Conservation (phyloP, 1,140 invertebrate genomes). For the Helicoverpa zea region DNA sequence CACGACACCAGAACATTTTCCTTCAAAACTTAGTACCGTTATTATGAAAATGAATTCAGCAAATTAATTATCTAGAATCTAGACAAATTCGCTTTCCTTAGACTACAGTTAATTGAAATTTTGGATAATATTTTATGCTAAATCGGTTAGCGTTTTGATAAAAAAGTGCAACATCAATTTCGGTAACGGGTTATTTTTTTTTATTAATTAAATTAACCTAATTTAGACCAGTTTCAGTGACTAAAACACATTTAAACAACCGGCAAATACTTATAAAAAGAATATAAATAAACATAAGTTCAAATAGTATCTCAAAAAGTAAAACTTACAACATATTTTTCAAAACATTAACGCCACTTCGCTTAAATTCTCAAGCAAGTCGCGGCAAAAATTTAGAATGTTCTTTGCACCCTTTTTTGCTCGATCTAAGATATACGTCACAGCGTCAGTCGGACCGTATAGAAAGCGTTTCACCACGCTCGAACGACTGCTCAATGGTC, state of each 20-base stretch:
- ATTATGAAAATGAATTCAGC: conserved; percentile 32
- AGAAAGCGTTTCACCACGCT: conserved; percentile 70
- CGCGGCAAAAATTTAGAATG: not conserved
- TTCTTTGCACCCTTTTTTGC: conserved; percentile 28
- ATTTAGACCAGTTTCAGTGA: too few species aligned
- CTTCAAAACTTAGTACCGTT: conserved; percentile 9
- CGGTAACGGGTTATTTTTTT: too few species aligned
- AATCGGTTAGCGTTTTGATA: not conserved
- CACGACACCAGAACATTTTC: conserved; percentile 28
- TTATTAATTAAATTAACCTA: too few species aligned
- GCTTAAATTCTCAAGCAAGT: too few species aligned
- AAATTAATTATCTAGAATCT: conserved; percentile 24
- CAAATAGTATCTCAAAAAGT: too few species aligned
- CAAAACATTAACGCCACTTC: too few species aligned
- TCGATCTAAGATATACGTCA: conserved; percentile 48
- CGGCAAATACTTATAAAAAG: too few species aligned
- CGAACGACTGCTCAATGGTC: conserved; percentile 60
- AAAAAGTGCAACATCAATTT: not conserved
- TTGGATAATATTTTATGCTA: not conserved
- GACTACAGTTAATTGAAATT: not conserved
- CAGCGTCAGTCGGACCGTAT: conserved; percentile 48
- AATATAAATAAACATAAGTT: too few species aligned
- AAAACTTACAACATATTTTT: too few species aligned
- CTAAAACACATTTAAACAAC: too few species aligned
- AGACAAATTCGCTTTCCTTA: conserved; percentile 4